phyloP scores from a whole-genome alignment of 92 coral and sea anemone genomes.

The Galaxea fascicularis region DNA sequence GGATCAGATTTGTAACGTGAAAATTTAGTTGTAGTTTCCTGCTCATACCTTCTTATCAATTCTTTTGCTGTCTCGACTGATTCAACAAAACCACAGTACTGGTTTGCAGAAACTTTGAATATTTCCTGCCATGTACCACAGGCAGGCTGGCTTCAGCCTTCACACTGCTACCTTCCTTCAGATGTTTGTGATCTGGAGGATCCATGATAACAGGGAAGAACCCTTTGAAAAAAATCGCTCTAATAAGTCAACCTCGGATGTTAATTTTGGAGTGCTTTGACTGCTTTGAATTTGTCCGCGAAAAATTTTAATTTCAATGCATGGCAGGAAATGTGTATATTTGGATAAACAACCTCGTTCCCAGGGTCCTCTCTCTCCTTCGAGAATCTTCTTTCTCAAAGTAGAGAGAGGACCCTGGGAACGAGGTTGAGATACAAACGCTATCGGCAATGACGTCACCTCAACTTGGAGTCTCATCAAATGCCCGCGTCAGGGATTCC shows the following conservation, averaged over 20 bases:
- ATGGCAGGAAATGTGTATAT: neutral
- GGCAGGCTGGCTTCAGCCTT: neutral
- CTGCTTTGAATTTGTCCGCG: neutral
- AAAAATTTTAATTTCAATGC: neutral
- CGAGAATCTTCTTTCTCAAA: no score
- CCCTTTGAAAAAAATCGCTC: neutral
- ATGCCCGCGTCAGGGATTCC: no score
- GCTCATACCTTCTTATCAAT: slow-evolving; percentile 47
- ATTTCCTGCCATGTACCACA: slow-evolving; percentile 25
- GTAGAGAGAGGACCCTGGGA: no score
- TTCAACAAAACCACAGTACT: slow-evolving; percentile 44
- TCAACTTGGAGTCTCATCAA: neutral
- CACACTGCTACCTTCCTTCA: neutral
- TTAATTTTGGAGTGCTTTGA: neutral
- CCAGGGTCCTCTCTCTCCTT: no score
- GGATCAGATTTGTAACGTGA: slow-evolving; percentile 49
- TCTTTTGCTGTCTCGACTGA: slow-evolving; percentile 42
- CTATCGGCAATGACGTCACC: neutral
- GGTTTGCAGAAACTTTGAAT: slow-evolving; percentile 33
- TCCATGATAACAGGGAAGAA: neutral
- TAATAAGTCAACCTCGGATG: neutral
- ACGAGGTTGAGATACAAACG: neutral
- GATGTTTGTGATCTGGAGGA: neutral
- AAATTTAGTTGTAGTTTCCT: slow-evolving; percentile 47
- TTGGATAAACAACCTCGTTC: neutral